These are phyloP conservation scores for Trilocha varians DNA, from an alignment of 2,888 invertebrate species.

Conservation along the genomic window DNA sequence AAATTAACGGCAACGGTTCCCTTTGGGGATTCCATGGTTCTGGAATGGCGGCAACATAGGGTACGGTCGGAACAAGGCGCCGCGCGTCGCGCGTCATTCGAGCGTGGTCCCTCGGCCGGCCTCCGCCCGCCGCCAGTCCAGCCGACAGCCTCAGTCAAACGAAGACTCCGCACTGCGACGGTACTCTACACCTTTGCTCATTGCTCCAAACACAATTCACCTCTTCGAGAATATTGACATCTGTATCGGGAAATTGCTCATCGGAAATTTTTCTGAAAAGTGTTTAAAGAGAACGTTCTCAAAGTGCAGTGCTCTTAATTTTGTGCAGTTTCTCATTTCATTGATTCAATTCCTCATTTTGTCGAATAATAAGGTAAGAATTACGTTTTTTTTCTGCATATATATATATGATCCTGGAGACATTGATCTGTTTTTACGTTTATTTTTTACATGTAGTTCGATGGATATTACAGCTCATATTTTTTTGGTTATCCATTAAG, in stretches of 20 bases:
- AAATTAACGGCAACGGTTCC: conserved; percentile 24
- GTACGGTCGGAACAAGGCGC: conserved; percentile 12
- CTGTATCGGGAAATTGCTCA: not conserved
- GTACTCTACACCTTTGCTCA: conserved; percentile 30
- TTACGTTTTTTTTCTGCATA: not conserved
- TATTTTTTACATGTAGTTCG: not conserved
- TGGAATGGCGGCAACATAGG: conserved; percentile 11
- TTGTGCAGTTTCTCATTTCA: not conserved
- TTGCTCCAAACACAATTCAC: conserved; percentile 3
- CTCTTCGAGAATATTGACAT: not conserved
- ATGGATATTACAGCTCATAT: not conserved
- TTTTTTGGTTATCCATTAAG: not conserved
- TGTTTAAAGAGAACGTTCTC: not conserved
- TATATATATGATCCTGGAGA: no score
- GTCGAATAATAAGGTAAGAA: not conserved
- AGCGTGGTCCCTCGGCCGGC: conserved; percentile 25
- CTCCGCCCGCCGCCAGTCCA: conserved; percentile 22
- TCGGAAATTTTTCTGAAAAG: not conserved
- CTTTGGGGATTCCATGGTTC: conserved; percentile 20
- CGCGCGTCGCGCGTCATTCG: conserved; percentile 21
- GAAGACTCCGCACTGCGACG: conserved; percentile 60
- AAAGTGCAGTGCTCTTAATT: not conserved
- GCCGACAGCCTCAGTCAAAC: conserved; percentile 51
- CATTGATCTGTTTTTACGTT: no score
- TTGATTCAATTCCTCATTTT: not conserved